Conservation (phyloP, 2,888 invertebrate species). For the Alloplasta piceator region DNA sequence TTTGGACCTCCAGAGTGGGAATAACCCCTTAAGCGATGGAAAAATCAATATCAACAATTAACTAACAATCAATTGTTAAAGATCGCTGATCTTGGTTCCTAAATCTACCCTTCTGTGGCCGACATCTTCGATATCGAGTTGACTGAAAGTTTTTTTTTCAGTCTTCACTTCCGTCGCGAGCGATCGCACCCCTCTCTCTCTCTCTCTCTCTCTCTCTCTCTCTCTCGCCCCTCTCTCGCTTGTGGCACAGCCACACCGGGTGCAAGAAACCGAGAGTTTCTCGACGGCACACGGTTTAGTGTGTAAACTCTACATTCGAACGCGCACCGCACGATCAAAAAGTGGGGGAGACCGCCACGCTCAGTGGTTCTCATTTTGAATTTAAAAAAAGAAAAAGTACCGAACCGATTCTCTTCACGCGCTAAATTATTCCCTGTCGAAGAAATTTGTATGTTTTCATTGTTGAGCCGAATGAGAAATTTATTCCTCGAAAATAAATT, state of each 20-base stretch:
- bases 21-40: too few species aligned
- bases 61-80: too few species aligned
- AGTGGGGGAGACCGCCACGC: constrained; percentile 16
- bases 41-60: too few species aligned
- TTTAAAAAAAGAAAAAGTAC: constrained; percentile 10
- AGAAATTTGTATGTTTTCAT: too few species aligned
- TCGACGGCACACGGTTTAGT: constrained; percentile 26
- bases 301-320: constrained; percentile 39
- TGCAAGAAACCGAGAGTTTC: constrained; percentile 62
- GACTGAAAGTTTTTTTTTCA: too few species aligned
- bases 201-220: constrained; percentile 20
- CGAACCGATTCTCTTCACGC: neutral
- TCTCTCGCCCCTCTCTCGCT: constrained; percentile 43
- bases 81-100: too few species aligned
- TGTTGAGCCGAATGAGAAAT: too few species aligned
- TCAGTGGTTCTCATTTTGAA: constrained; percentile 52
- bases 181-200: constrained; percentile 10
- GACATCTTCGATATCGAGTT: too few species aligned
- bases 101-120: too few species aligned
- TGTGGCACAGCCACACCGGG: constrained; percentile 24
- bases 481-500: too few species aligned
- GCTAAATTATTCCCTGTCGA: too few species aligned
- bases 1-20: too few species aligned
- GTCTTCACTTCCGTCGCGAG: constrained; percentile 51
- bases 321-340: neutral